A percentile compares a stretch with the other conserved stretches of the same genome.
Conservation (phyloP, 2,888 invertebrate genomes). For the Nymphalis urticae region DNA sequence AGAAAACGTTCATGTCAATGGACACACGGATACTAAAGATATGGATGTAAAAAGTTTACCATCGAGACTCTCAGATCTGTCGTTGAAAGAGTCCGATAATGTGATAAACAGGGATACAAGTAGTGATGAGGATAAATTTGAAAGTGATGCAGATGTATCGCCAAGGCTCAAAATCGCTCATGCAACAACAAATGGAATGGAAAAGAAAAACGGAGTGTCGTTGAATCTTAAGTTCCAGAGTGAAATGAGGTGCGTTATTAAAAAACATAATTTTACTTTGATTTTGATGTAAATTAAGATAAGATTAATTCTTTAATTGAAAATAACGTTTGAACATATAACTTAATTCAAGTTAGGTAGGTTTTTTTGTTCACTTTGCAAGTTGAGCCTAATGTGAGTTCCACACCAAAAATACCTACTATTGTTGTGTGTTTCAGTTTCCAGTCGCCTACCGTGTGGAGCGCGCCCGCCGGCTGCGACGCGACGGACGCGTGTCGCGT, state of each 20-base stretch:
- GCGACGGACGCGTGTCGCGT: constrained; percentile 56
- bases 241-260: constrained; percentile 67
- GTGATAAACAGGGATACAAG: constrained; percentile 57
- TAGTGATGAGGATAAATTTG: constrained; percentile 70
- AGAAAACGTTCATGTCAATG: constrained; percentile 47
- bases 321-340: no score
- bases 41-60: constrained; percentile 53
- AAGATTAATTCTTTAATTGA: no score
- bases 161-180: constrained; percentile 53
- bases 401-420: no score
- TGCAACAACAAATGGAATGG: constrained; percentile 50
- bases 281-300: neutral
- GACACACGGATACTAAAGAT: constrained; percentile 41
- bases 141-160: constrained; percentile 63
- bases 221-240: constrained; percentile 71
- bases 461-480: constrained; percentile 63
- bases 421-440: constrained; percentile 52
- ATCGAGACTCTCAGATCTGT: constrained; percentile 65
- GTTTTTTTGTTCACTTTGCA: no score
- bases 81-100: constrained; percentile 64
- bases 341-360: no score
- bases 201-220: constrained; percentile 70
- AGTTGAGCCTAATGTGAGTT: no score
- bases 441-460: constrained; percentile 76
- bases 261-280: neutral